These are phyloP conservation scores for Oreonectes daqikongensis DNA, from an alignment of 2,797 vertebrate species.

Conservation along the genomic window DNA sequence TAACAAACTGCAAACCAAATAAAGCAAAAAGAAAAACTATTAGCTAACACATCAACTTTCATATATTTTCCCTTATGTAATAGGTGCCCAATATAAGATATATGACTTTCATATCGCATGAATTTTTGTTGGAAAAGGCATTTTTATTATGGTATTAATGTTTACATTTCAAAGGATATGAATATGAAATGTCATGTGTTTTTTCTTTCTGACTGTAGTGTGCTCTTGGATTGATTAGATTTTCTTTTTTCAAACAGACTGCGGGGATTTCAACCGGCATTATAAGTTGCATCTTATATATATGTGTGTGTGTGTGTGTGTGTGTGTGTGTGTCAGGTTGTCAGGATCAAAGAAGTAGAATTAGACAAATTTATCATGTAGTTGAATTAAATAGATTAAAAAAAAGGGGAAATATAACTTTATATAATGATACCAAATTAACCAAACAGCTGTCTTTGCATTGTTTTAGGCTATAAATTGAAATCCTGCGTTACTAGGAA, in stretches of 20 bases:
- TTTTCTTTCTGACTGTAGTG: conserved; percentile 15
- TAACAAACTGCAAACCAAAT: conserved; percentile 31
- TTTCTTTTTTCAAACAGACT: conserved; percentile 31
- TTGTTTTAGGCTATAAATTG: background rate
- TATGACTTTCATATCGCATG: conserved; percentile 28
- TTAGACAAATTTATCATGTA: conserved; percentile 65
- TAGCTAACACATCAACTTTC: conserved; percentile 28
- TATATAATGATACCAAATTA: too few species aligned
- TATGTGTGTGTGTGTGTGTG: conserved; percentile 13
- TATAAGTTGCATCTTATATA: conserved; percentile 45
- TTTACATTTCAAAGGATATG: conserved; percentile 42
- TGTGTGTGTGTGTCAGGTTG: too few species aligned
- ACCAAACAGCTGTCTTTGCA: background rate
- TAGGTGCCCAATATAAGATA: conserved; percentile 31
- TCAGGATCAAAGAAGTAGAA: too few species aligned
- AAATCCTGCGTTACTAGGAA: background rate
- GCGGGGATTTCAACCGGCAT: conserved; percentile 4
- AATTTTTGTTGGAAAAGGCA: conserved; percentile 19
- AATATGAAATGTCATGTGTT: conserved; percentile 37
- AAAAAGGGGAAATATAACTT: background rate
- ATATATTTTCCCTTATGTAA: conserved; percentile 38
- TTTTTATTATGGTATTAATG: conserved; percentile 44
- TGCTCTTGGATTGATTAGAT: conserved; percentile 39
- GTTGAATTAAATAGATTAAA: conserved; percentile 23
- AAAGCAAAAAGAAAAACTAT: conserved; percentile 2